Conservation (phyloP, 2,888 invertebrate species). For the Platynereis dumerilii region DNA sequence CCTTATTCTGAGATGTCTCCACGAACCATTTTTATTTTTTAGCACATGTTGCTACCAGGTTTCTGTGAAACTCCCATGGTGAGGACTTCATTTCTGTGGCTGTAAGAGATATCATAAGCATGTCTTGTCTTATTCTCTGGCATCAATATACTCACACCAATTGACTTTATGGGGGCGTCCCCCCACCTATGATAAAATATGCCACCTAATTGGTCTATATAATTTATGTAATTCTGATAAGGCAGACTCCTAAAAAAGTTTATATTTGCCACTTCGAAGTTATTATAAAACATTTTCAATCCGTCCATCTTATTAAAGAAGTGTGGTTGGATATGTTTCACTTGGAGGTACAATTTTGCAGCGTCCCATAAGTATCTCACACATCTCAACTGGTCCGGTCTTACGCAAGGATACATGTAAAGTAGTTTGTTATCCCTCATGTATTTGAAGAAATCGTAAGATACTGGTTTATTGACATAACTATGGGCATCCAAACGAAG, state of each 20-base stretch:
- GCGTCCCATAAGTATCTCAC: slow-evolving; percentile 34
- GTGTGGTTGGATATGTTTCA: slow-evolving; percentile 12
- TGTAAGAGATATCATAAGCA: too few relatives aligned
- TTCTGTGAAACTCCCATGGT: too few relatives aligned
- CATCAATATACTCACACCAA: slow-evolving; percentile 37
- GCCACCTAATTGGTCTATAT: slow-evolving; percentile 36
- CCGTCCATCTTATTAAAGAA: slow-evolving; percentile 29
- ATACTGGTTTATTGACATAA: slow-evolving; percentile 18
- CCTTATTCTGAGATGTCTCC: too few relatives aligned
- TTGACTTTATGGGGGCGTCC: slow-evolving; percentile 38
- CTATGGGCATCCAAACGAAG: slow-evolving; percentile 42
- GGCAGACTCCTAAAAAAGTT: slow-evolving; percentile 29
- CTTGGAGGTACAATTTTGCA: slow-evolving; percentile 21
- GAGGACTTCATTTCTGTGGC: too few relatives aligned
- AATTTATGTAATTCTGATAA: slow-evolving; percentile 33
- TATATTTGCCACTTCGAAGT: slow-evolving; percentile 37
- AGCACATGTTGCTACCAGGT: too few relatives aligned
- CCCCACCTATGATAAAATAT: slow-evolving; percentile 41
- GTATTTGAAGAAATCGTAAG: slow-evolving; percentile 37
- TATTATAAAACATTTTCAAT: slow-evolving; percentile 35
- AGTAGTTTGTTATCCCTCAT: slow-evolving; percentile 25
- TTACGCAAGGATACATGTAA: slow-evolving; percentile 34
- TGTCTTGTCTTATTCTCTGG: slow-evolving; percentile 9
- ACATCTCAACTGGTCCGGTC: slow-evolving; percentile 26
- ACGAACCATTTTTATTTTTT: too few relatives aligned